Evolutionary conservation across 2,888 invertebrate species (phyloP).

Genomic region (Netelia virgata): DNA sequence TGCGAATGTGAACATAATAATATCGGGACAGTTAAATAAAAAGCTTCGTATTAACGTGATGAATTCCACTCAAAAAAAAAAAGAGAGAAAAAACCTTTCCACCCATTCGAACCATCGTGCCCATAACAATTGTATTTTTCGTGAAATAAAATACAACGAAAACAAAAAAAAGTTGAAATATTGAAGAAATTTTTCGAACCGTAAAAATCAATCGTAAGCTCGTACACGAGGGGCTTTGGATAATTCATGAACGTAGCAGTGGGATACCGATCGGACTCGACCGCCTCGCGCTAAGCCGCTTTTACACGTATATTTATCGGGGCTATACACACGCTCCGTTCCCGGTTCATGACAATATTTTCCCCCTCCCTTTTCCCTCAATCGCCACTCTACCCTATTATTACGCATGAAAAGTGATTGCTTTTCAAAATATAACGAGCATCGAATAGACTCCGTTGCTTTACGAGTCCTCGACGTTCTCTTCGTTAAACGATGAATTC

Average conservation of each 20-base stretch:
- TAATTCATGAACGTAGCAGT: background rate
- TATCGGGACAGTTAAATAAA: too few relatives aligned
- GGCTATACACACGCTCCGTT: background rate
- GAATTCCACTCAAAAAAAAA: background rate
- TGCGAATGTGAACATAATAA: too few relatives aligned
- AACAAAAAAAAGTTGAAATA: background rate
- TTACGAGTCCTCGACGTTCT: background rate
- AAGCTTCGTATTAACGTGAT: background rate
- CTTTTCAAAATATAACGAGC: background rate
- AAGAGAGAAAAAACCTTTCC: too few relatives aligned
- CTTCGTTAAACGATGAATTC: slow-evolving; percentile 2
- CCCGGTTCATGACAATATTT: background rate
- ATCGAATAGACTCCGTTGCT: background rate
- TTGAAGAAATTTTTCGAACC: background rate
- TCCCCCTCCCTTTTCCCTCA: background rate
- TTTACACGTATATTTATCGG: background rate
- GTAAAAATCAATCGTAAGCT: background rate
- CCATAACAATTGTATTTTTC: too few relatives aligned
- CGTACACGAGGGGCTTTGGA: background rate
- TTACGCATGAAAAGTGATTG: background rate
- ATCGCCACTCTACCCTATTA: background rate
- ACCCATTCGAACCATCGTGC: too few relatives aligned
- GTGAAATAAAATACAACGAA: too few relatives aligned
- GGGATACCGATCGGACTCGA: background rate
- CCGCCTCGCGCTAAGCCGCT: background rate